These are phyloP conservation scores for Mythimna lalbum DNA, from an alignment of 2,888 invertebrate genomes.

Conservation along the genomic window DNA sequence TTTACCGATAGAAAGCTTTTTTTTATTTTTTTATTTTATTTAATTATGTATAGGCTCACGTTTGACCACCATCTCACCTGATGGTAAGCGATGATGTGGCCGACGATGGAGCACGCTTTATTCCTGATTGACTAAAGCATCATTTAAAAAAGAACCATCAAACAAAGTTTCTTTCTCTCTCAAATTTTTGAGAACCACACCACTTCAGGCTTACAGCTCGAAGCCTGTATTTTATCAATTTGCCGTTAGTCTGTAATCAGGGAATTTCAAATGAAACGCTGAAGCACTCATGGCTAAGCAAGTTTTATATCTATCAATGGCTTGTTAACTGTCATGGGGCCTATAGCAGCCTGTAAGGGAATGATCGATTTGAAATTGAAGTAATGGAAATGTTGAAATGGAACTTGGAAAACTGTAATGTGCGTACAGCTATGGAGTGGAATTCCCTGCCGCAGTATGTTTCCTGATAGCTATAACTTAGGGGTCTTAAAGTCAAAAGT, in stretches of 20 bases:
- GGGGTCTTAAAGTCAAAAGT: too few species aligned
- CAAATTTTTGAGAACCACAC: slow-evolving; percentile 22
- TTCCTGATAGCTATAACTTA: too few species aligned
- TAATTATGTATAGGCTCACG: too few species aligned
- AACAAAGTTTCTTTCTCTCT: too few species aligned
- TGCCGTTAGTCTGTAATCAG: slow-evolving; percentile 43
- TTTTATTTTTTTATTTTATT: too few species aligned
- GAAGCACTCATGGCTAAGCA: slow-evolving; percentile 44
- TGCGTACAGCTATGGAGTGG: not conserved
- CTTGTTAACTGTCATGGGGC: slow-evolving; percentile 12
- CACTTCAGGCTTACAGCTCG: not conserved
- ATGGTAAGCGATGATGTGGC: too few species aligned
- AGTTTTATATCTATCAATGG: slow-evolving; percentile 35
- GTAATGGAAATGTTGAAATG: not conserved
- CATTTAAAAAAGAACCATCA: too few species aligned
- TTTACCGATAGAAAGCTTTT: too few species aligned
- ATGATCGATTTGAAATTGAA: slow-evolving; percentile 40
- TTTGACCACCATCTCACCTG: too few species aligned
- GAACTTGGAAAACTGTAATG: not conserved
- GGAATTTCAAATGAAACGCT: slow-evolving; percentile 45
- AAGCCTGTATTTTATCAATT: slow-evolving; percentile 41
- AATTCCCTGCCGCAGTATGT: too few species aligned
- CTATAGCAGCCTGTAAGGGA: not conserved
- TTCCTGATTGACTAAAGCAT: too few species aligned
- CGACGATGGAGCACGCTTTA: too few species aligned